phyloP scores from a whole-genome alignment of 92 coral and sea anemone genomes.

The Zoanthus solanderi region DNA sequence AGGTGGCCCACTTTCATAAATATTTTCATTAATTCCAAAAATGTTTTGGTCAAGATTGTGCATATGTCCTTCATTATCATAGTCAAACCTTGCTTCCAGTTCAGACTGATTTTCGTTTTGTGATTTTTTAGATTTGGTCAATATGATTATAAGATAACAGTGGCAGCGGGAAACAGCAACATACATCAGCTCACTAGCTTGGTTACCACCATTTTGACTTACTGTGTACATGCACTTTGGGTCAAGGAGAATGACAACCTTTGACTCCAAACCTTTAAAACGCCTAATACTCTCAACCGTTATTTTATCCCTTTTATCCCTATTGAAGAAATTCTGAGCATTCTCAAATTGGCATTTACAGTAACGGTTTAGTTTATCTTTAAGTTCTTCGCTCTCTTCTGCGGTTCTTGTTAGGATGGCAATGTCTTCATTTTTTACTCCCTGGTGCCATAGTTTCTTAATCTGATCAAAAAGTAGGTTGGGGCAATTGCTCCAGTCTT shows the following conservation, averaged over 20 bases:
- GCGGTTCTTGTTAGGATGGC: conserved; percentile 35
- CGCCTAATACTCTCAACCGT: conserved; percentile 64
- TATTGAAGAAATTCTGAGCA: conserved; percentile 31
- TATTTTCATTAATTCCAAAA: neutral
- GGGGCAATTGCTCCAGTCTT: conserved; percentile 1
- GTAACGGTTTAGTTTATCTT: neutral
- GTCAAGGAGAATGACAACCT: conserved; percentile 64
- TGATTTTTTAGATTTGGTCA: neutral
- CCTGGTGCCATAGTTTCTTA: neutral
- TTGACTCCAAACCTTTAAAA: conserved; percentile 70
- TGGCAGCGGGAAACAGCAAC: conserved; percentile 60
- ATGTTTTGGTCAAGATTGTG: neutral
- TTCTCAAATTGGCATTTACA: neutral
- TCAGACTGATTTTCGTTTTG: neutral
- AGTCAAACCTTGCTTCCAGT: neutral
- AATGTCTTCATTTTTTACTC: conserved; percentile 44
- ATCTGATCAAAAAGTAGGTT: neutral
- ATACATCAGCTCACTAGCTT: conserved; percentile 56
- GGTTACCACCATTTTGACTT: neutral
- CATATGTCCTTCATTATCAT: neutral
- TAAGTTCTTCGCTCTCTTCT: neutral
- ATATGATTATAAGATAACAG: conserved; percentile 59
- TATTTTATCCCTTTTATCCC: neutral
- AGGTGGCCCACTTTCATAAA: conserved; percentile 57
- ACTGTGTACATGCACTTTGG: conserved; percentile 10